phyloP scores from a whole-genome alignment of 2,797 vertebrate species.

The Eulemur mongoz region DNA sequence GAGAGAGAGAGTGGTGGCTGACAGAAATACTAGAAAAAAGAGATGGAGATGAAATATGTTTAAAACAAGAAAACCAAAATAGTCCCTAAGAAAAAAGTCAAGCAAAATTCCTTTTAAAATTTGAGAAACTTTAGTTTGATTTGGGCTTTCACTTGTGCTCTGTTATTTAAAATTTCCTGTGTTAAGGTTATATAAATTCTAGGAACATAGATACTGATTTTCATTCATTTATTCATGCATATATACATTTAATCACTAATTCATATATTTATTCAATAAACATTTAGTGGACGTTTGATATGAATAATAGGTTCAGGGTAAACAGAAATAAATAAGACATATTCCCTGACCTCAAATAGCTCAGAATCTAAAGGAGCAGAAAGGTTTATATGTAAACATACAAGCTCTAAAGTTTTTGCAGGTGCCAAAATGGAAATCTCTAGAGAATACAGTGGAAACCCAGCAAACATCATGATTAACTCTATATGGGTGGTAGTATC shows the following conservation, averaged over 20 bases:
- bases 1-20: not conserved
- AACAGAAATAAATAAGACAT: not conserved
- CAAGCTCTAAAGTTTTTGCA: not conserved
- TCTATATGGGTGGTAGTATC: not conserved
- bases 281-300: not conserved
- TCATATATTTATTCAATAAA: not conserved
- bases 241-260: not conserved
- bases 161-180: not conserved
- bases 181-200: not conserved
- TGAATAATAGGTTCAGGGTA: not conserved
- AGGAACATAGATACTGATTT: not conserved
- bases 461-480: not conserved
- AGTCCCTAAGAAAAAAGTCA: not conserved
- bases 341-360: not conserved
- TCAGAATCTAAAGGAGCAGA: not conserved
- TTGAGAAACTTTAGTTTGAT: slow-evolving; percentile 2
- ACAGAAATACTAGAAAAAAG: not conserved
- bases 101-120: slow-evolving; percentile 2
- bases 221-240: not conserved
- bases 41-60: not conserved
- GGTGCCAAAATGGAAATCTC: not conserved
- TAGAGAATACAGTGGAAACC: not conserved
- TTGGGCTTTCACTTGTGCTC: not conserved
- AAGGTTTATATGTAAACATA: not conserved
- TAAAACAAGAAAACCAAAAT: slow-evolving; percentile 32